Evolutionary conservation across 2,888 invertebrate species (phyloP).

Genomic region (Craniophora ligustri): DNA sequence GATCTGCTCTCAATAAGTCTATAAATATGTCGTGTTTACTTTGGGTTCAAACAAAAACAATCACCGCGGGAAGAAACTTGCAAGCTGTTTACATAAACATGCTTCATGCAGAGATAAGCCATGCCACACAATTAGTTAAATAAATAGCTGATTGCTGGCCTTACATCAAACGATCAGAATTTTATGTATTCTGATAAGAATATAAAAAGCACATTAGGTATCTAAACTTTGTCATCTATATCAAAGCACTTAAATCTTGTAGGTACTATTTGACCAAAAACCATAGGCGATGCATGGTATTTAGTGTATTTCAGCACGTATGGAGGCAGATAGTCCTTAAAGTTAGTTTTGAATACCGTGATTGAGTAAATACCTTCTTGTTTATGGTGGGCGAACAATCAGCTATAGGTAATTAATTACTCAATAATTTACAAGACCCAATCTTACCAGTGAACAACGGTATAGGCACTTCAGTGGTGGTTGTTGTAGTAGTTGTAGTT

Average conservation of each 20-base stretch:
- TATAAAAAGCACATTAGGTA: no score
- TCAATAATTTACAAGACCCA: slow-evolving; percentile 25
- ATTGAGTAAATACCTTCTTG: no score
- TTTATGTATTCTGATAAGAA: background rate
- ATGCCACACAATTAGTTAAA: slow-evolving; percentile 33
- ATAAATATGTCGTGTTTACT: slow-evolving; percentile 30
- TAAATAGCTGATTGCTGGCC: slow-evolving; percentile 24
- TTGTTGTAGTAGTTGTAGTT: slow-evolving; percentile 43
- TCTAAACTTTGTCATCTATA: no score
- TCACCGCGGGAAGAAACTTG: slow-evolving; percentile 41
- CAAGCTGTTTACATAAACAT: slow-evolving; percentile 43
- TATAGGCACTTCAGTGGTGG: slow-evolving; percentile 56
- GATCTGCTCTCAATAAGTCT: slow-evolving; percentile 13
- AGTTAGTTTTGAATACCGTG: no score
- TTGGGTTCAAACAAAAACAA: slow-evolving; percentile 8
- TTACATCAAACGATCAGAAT: background rate
- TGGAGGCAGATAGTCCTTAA: no score
- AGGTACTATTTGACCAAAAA: no score
- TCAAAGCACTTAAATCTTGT: no score
- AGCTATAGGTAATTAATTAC: background rate
- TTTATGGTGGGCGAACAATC: slow-evolving; percentile 22
- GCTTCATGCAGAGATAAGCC: slow-evolving; percentile 49
- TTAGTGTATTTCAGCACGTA: no score
- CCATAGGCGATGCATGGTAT: no score
- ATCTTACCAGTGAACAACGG: slow-evolving; percentile 78